Percentiles rank a stretch among this genome's conserved stretches.
These are phyloP conservation scores for Synanceia verrucosa DNA, from an alignment of 2,797 vertebrate genomes.

Conservation along the genomic window DNA sequence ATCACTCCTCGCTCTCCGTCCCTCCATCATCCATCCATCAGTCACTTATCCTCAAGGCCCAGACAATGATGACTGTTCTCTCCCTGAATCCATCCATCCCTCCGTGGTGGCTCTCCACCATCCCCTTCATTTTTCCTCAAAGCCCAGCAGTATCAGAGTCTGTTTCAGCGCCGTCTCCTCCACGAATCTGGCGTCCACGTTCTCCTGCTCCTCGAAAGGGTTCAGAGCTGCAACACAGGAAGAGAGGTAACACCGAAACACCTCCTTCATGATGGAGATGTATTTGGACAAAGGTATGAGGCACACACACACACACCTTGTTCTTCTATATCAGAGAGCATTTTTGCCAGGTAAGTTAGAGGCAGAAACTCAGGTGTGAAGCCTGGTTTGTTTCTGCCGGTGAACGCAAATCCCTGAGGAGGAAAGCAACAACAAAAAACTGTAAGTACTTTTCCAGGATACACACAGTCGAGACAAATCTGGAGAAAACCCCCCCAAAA, in stretches of 20 bases:
- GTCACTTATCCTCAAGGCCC: conserved; percentile 74
- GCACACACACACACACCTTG: conserved; percentile 64
- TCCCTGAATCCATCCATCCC: conserved; percentile 30
- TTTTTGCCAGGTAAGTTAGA: conserved; percentile 76
- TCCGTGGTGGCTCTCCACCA: neutral
- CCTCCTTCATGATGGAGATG: neutral
- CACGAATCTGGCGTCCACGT: conserved; percentile 86
- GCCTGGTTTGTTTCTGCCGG: conserved; percentile 62
- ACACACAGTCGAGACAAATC: conserved; percentile 42
- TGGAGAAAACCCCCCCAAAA: conserved; percentile 30
- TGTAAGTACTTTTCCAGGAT: conserved; percentile 10
- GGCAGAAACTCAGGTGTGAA: conserved; percentile 78
- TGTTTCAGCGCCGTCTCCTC: conserved; percentile 90
- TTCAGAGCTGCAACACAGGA: conserved; percentile 55
- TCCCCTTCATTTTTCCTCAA: conserved; percentile 59
- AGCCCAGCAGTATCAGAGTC: conserved; percentile 80
- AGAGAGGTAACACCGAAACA: conserved; percentile 13
- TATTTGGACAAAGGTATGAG: conserved; percentile 16
- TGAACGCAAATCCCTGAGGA: conserved; percentile 68
- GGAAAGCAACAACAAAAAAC: conserved; percentile 26
- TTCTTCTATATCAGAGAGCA: conserved; percentile 75
- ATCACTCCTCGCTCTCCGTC: conserved; percentile 21
- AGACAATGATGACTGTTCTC: conserved; percentile 53
- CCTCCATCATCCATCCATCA: conserved; percentile 43
- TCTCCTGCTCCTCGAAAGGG: conserved; percentile 84